Evolutionary conservation across 2,797 vertebrate species (phyloP), one percentile per base, ranked within the genome.

Genomic region (Echiichthys vipera): DNA sequence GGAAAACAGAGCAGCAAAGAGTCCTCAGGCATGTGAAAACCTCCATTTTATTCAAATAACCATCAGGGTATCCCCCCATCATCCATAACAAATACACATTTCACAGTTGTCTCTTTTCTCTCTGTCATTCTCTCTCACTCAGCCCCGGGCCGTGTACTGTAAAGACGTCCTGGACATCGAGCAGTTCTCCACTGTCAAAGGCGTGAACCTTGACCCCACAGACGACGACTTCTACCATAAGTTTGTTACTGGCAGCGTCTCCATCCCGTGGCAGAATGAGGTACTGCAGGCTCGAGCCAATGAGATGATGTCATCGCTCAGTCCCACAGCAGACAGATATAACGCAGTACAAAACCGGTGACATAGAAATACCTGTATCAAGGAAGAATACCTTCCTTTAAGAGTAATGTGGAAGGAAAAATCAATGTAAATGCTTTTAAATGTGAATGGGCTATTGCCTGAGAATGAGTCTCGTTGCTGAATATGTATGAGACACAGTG

Each of bases 231-330:
- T 97, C 92, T 98, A 98, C 67, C 93, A 95, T 79, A 95, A 96
- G 86, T 97, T 98, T 92, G 96, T 95, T 65, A 98, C 96, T 0
- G 97, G 97, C 74, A 95, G 95, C 89, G 96, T 97, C 93, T 95
- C 96, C 94, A 97, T 97, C 93, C 96, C 97, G 74, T 98, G 97
- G 97, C 97, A 98, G 93, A 96, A 96, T 0, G 96, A 98, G 97
- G 97, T 98, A 97, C 84, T 89, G 84, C 86, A 59, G 2, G 18
- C 72, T 37, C 3, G 4, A 9, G 9, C 22, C 2, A 0, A 24
- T 22, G 13, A 64, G 72, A 89, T 91, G 85, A 93, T 73, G 81
- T 92, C 88, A 90, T 85, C 20, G 34, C 68, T 79, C 25, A 70
- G 34, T 43, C 53, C 40, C 50, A 34, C 61, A 63, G 18, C 62